These are phyloP conservation scores for Brotula barbata DNA, from an alignment of 2,797 vertebrate genomes.

Conservation along the genomic window DNA sequence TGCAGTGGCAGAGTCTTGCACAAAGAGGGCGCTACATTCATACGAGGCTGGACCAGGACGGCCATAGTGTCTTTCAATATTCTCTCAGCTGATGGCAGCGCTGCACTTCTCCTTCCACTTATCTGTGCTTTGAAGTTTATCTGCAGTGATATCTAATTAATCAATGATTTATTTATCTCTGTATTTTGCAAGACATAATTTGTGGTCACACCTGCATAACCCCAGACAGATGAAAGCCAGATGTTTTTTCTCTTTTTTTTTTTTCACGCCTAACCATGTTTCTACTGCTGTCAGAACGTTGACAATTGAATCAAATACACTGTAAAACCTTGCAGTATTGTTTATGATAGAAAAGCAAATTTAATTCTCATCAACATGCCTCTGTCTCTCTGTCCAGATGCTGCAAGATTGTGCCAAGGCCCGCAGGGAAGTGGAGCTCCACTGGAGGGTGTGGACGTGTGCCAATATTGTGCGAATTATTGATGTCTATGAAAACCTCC, in stretches of 20 bases:
- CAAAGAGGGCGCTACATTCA: constrained; percentile 57
- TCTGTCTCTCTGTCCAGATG: constrained; percentile 77
- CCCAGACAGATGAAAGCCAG: too few relatives aligned
- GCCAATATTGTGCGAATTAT: constrained; percentile 89
- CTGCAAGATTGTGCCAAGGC: constrained; percentile 90
- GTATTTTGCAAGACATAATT: not conserved
- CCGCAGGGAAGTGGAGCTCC: constrained; percentile 90
- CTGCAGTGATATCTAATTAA: not conserved
- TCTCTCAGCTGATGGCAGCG: constrained; percentile 60
- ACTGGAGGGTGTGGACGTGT: constrained; percentile 87
- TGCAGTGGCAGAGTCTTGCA: constrained; percentile 31
- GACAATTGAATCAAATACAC: not conserved
- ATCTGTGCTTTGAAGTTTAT: not conserved
- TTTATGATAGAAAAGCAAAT: too few relatives aligned
- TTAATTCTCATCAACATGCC: constrained; percentile 1
- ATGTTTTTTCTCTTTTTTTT: too few relatives aligned
- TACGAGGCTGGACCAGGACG: not conserved
- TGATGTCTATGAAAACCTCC: constrained; percentile 91
- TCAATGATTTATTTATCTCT: constrained; percentile 2
- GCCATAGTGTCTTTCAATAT: not conserved
- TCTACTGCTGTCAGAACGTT: not conserved
- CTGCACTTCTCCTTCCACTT: constrained; percentile 6
- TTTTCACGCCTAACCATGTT: not conserved
- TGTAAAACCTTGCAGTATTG: not conserved
- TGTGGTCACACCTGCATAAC: not conserved